Evolutionary conservation across 2,888 invertebrate genomes (phyloP).

Genomic region (Meta bourneti): DNA sequence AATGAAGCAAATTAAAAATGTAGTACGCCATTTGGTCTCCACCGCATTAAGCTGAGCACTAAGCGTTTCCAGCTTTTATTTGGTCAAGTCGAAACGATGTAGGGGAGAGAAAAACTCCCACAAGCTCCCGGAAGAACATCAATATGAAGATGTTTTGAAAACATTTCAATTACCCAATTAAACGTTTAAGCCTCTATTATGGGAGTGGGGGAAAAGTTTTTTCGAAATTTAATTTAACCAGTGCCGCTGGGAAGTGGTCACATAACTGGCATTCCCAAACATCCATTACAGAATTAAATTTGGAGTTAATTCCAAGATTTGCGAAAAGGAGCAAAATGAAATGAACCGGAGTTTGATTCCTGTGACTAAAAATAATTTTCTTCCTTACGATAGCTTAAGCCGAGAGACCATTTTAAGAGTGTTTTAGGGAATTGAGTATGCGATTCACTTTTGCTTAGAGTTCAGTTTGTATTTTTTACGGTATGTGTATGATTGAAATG

Average conservation of each 20-base stretch:
- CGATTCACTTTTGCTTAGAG: too few relatives aligned
- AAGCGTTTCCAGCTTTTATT: not conserved
- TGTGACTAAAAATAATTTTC: not conserved
- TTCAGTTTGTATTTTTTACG: too few relatives aligned
- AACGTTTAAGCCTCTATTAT: constrained; percentile 9
- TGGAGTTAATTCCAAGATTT: not conserved
- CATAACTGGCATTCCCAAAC: not conserved
- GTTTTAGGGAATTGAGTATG: too few relatives aligned
- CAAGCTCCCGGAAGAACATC: not conserved
- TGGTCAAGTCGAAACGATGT: not conserved
- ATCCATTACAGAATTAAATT: constrained; percentile 9
- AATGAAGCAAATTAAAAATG: constrained; percentile 24
- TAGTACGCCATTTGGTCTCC: not conserved
- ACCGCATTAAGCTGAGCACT: not conserved
- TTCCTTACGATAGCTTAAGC: too few relatives aligned
- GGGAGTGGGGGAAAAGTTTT: not conserved
- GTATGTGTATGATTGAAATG: too few relatives aligned
- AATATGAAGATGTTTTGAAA: constrained; percentile 37
- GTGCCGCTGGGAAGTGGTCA: not conserved
- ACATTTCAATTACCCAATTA: constrained; percentile 26
- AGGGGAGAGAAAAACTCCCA: not conserved
- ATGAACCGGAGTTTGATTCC: not conserved
- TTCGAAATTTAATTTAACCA: constrained; percentile 17
- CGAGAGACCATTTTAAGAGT: too few relatives aligned
- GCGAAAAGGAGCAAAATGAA: not conserved